Percentiles rank a stretch among this genome's conserved stretches.
phyloP scores from a whole-genome alignment of 2,888 invertebrate genomes.

The Metallyticus violacea region DNA sequence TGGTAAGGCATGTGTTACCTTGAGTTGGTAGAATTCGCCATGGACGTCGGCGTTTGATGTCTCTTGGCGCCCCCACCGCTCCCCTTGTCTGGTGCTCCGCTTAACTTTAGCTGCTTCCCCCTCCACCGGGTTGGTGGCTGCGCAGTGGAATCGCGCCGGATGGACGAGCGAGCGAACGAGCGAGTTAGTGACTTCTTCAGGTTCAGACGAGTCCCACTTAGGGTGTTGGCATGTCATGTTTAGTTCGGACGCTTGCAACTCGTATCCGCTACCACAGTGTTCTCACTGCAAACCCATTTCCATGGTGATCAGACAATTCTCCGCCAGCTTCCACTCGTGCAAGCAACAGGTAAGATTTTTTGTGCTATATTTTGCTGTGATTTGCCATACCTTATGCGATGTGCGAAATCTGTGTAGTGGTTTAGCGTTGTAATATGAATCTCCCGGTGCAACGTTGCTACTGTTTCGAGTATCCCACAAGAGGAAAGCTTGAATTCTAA shows the following conservation, averaged over 20 bases:
- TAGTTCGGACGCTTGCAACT: neutral
- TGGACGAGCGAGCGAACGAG: too few relatives aligned
- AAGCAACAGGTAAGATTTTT: neutral
- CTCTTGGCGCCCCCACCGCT: neutral
- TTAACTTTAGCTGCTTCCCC: neutral
- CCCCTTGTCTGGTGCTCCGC: neutral
- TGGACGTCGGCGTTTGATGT: neutral
- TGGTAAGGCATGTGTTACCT: neutral
- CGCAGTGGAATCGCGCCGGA: neutral
- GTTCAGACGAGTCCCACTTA: neutral
- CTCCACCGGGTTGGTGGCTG: neutral
- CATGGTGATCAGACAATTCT: constrained; percentile 1
- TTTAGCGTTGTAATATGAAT: too few relatives aligned
- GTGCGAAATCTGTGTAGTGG: too few relatives aligned
- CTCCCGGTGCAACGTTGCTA: too few relatives aligned
- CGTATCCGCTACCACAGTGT: neutral
- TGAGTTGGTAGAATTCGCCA: neutral
- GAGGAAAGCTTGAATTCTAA: too few relatives aligned
- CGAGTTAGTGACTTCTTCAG: neutral
- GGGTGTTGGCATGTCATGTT: constrained; percentile 8
- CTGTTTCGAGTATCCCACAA: too few relatives aligned
- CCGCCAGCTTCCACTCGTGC: neutral
- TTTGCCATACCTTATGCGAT: too few relatives aligned
- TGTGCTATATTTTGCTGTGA: neutral
- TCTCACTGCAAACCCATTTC: neutral